phyloP scores from a whole-genome alignment of 64 coral and sea anemone species.

The Montipora capricornis region DNA sequence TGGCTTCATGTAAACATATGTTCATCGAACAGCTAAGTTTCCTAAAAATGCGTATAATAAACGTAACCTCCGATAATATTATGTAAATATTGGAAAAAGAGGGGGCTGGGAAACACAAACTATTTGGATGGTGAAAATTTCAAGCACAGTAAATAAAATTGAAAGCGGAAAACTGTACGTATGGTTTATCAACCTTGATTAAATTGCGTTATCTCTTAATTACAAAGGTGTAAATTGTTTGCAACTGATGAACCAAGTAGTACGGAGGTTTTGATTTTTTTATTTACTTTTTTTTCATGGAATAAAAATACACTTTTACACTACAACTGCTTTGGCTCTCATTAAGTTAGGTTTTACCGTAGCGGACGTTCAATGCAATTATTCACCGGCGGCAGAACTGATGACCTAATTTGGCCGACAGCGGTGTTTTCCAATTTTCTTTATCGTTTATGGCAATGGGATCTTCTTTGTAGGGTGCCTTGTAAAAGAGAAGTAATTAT shows the following conservation, averaged over 20 bases:
- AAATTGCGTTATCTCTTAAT: neutral
- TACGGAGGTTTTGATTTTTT: neutral
- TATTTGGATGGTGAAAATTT: neutral
- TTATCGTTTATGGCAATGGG: neutral
- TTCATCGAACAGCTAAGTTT: too few species aligned
- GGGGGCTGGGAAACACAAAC: neutral
- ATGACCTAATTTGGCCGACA: neutral
- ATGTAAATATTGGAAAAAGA: neutral
- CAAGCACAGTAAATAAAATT: too few species aligned
- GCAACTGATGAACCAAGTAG: neutral
- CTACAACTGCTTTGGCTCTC: neutral
- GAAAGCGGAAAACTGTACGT: too few species aligned
- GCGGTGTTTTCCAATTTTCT: conserved; percentile 43
- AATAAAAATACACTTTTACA: neutral
- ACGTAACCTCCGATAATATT: too few species aligned
- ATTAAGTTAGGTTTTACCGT: neutral
- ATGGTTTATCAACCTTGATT: too few species aligned
- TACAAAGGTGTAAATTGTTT: neutral
- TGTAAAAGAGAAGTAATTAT: conserved; percentile 17
- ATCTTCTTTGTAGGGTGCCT: conserved; percentile 35
- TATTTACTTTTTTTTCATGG: too few species aligned
- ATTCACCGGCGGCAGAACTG: neutral
- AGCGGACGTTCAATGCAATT: conserved; percentile 16
- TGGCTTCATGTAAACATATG: too few species aligned
- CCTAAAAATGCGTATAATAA: too few species aligned